phyloP scores from a whole-genome alignment of 1,140 invertebrate species.

The Zophobas atratus region DNA sequence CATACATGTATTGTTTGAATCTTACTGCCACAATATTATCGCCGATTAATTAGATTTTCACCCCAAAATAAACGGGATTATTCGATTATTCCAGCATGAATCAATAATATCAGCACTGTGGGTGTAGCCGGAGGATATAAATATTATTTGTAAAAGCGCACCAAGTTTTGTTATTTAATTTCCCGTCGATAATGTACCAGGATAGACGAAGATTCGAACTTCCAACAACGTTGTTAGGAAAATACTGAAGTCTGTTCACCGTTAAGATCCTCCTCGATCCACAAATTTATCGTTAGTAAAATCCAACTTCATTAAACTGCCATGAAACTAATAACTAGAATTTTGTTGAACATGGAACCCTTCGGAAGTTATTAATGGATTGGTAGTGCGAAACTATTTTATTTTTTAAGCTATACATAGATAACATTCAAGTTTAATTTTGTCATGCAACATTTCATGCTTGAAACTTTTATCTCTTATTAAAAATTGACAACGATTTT shows the following conservation, averaged over 20 bases:
- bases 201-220: too few species aligned
- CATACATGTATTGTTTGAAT: slow-evolving; percentile 18
- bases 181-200: too few species aligned
- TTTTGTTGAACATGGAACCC: not conserved
- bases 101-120: too few species aligned
- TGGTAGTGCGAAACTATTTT: too few species aligned
- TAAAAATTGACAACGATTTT: too few species aligned
- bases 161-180: not conserved
- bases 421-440: too few species aligned
- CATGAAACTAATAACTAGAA: not conserved
- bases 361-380: not conserved
- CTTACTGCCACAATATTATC: slow-evolving; percentile 17
- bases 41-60: slow-evolving; percentile 2
- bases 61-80: slow-evolving; percentile 16
- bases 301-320: not conserved
- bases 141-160: not conserved
- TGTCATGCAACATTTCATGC: too few species aligned
- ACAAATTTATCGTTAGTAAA: not conserved
- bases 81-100: not conserved
- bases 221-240: not conserved
- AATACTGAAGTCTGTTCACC: not conserved
- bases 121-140: too few species aligned
- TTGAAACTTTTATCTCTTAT: too few species aligned
- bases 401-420: too few species aligned
- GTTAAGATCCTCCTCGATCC: not conserved